These are phyloP conservation scores for Lerema accius DNA, from an alignment of 1,140 invertebrate species.

Conservation along the genomic window DNA sequence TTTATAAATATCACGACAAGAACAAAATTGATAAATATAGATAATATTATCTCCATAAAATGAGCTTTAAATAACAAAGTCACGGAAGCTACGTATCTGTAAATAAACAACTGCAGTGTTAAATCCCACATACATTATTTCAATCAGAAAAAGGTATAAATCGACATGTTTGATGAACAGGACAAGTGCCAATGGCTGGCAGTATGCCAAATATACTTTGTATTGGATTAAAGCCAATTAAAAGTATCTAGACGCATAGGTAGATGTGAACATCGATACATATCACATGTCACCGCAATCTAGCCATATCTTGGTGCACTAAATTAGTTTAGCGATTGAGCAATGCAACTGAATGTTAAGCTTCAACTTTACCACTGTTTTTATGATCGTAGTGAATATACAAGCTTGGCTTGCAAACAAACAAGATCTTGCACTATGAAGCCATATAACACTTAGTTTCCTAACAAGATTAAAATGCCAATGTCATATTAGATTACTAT, in stretches of 20 bases:
- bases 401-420: slow-evolving; percentile 57
- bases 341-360: slow-evolving; percentile 1
- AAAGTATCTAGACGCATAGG: slow-evolving; percentile 63
- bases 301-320: slow-evolving; percentile 58
- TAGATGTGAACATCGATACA: slow-evolving; percentile 64
- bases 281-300: slow-evolving; percentile 57
- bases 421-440: slow-evolving; percentile 66
- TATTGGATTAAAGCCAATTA: slow-evolving; percentile 82
- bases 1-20: not conserved
- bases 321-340: slow-evolving; percentile 53
- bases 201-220: slow-evolving; percentile 72
- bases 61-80: slow-evolving; percentile 2
- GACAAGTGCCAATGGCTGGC: slow-evolving; percentile 72
- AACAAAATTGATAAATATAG: not conserved
- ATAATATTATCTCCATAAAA: not conserved
- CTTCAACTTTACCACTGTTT: not conserved
- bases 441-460: slow-evolving; percentile 62
- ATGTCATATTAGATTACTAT: slow-evolving; percentile 74
- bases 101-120: slow-evolving; percentile 41
- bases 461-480: slow-evolving; percentile 78
- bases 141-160: slow-evolving; percentile 76
- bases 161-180: slow-evolving; percentile 76
- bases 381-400: slow-evolving; percentile 47
- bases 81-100: slow-evolving; percentile 10
- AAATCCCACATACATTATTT: slow-evolving; percentile 52